Percentiles rank a stretch among this genome's conserved stretches.
Conservation (phyloP, 2,888 invertebrate species). For the Cephus rjabovi region DNA sequence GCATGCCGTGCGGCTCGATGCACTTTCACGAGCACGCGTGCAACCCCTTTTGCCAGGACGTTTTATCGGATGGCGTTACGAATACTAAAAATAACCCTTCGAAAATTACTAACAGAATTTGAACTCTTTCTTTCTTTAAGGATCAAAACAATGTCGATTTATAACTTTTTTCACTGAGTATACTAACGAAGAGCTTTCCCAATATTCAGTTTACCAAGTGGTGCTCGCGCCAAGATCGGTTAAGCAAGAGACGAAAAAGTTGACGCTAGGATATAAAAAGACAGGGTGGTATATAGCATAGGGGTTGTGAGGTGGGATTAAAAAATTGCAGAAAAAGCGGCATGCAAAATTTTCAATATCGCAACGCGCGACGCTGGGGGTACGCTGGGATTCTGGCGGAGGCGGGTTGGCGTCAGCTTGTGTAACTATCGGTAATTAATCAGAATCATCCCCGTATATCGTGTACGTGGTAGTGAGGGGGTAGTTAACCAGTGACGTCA, state of each 20-base stretch:
- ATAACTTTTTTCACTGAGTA: background rate
- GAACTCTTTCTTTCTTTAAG: background rate
- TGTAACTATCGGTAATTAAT: constrained; percentile 66
- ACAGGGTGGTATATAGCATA: background rate
- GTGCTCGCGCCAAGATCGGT: background rate
- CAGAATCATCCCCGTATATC: constrained; percentile 64
- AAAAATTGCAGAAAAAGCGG: constrained; percentile 9
- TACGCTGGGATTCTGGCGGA: constrained; percentile 7
- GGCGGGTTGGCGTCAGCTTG: constrained; percentile 61
- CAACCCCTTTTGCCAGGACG: constrained; percentile 35
- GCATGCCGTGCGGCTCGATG: constrained; percentile 37
- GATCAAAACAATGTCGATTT: background rate
- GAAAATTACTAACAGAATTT: background rate
- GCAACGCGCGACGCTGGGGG: constrained; percentile 34
- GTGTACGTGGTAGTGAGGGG: constrained; percentile 48
- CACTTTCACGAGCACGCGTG: constrained; percentile 18
- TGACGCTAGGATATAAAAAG: background rate
- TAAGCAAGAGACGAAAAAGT: background rate
- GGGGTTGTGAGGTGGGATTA: background rate
- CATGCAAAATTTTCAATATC: constrained; percentile 26
- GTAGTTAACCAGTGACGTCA: constrained; percentile 67
- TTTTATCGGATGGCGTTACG: constrained; percentile 17
- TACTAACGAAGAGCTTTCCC: background rate
- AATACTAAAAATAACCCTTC: background rate
- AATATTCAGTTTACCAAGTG: background rate